phyloP scores from a whole-genome alignment of 2,888 invertebrate species.

The Andrena praecox region DNA sequence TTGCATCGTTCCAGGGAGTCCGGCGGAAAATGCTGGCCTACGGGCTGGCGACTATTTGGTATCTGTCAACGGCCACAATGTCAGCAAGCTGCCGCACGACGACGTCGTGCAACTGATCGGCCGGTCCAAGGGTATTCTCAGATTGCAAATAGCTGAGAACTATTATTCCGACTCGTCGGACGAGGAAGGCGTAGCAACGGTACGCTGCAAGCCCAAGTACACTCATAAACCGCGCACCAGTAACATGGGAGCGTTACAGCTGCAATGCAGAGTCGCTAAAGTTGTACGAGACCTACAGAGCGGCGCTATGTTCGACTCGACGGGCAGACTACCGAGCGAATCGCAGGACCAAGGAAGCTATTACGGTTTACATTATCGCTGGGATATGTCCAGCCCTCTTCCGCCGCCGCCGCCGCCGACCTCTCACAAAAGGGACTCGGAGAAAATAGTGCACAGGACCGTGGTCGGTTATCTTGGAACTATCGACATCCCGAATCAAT shows the following conservation, averaged over 20 bases:
- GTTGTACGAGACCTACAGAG: conserved; percentile 86
- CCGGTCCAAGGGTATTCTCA: conserved; percentile 92
- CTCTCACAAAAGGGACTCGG: conserved; percentile 81
- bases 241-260: conserved; percentile 73
- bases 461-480: conserved; percentile 98
- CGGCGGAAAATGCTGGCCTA: conserved; percentile 95
- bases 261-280: conserved; percentile 85
- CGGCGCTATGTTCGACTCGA: conserved; percentile 85
- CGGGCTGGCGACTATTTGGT: conserved; percentile 96
- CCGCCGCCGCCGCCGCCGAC: conserved; percentile 84
- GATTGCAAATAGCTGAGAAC: conserved; percentile 94
- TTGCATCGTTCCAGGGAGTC: conserved; percentile 95
- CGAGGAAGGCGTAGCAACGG: conserved; percentile 89
- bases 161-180: conserved; percentile 95
- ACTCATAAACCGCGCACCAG: conserved; percentile 85
- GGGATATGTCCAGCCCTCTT: conserved; percentile 83
- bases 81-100: conserved; percentile 96
- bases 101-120: conserved; percentile 97
- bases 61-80: conserved; percentile 96
- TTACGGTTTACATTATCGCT: conserved; percentile 80
- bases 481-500: conserved; percentile 96
- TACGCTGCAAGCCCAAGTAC: conserved; percentile 88
- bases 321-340: conserved; percentile 67
- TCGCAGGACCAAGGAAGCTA: conserved; percentile 78
- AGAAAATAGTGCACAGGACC: conserved; percentile 90